Base-by-base conservation (phyloP, 2,888 invertebrate genomes). In the Lasius fuliginosus region DNA sequence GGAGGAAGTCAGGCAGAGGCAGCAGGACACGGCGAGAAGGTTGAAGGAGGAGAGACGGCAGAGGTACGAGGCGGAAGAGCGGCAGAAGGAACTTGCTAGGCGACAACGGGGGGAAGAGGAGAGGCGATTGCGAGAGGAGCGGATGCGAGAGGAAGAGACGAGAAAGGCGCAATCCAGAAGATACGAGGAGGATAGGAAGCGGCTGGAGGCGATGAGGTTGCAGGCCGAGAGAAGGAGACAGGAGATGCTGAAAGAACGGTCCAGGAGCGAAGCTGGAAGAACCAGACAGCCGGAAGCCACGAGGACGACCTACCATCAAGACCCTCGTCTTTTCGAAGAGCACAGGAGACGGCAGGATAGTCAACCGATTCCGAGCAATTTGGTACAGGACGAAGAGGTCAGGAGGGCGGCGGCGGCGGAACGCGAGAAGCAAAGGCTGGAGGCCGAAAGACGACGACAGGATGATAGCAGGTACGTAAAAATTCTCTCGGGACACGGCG, bases 81-180 rank as follows among this genome's bases (percentile, higher is more conserved):
- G 82, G 1, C 79, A 84, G 23, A 74, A 82, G 71, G 77, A 85
- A 84, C 77, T 88, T 73, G 68, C 82, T 65, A 86, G 76, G 62
- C 87, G 88, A 68, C 85, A 88, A 53, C 27, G 46, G 77, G 86
- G 75, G 53, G 85, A 86, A 60, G 87, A 87, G 42, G 76, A 77
- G 62, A 83, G 82, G 65, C 84, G 75, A 23, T 53, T 58, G 79
- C 46, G n/a, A 5, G 69, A 84, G 64, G 79, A 85, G 69, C 71
- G 68, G 11, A 64, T 53, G 49, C 53, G 83, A 46, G 90, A 91
- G 64, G 87, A 89, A 49, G 92, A 91, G 67, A 40, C 64, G 23
- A 86, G 90, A 33, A 87, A 87, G 40, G 67, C 42, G 36, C 89
- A 92, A 67, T 91, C 92, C 12, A 88, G 87, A 11, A 86, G 81